Percentiles rank a stretch among this genome's conserved stretches.
phyloP scores from a whole-genome alignment of 1,140 invertebrate species.

The Fopius arisanus region DNA sequence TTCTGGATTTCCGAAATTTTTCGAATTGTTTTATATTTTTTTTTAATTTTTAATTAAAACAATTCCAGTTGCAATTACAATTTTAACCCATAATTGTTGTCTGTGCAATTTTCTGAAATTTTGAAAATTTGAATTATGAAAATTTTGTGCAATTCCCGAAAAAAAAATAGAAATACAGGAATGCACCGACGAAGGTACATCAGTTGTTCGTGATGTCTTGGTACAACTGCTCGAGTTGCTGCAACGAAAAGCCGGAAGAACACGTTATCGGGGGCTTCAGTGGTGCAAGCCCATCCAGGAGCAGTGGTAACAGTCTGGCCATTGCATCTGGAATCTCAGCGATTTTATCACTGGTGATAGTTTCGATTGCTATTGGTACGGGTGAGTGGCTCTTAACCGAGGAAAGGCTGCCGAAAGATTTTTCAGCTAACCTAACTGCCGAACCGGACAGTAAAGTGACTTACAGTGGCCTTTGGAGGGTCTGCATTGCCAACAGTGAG shows the following conservation, averaged over 20 bases:
- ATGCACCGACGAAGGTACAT: slow-evolving; percentile 48
- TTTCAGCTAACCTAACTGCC: slow-evolving; percentile 45
- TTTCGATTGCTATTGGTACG: slow-evolving; percentile 67
- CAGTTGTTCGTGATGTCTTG: slow-evolving; percentile 55
- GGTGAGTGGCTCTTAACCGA: slow-evolving; percentile 70
- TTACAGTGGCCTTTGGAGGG: slow-evolving; percentile 59
- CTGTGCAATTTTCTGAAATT: too few species aligned
- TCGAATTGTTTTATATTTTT: too few species aligned
- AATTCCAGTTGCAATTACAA: too few species aligned
- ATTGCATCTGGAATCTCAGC: slow-evolving; percentile 60
- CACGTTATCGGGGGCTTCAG: slow-evolving; percentile 34
- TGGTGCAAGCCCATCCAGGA: slow-evolving; percentile 12
- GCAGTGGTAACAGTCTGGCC: slow-evolving; percentile 43
- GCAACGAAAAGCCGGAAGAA: slow-evolving; percentile 39
- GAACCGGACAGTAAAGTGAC: slow-evolving; percentile 58
- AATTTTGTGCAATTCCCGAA: too few species aligned
- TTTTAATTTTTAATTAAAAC: too few species aligned
- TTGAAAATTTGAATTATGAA: too few species aligned
- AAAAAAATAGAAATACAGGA: slow-evolving; percentile 28
- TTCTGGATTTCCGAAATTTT: too few species aligned
- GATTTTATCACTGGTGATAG: slow-evolving; percentile 65
- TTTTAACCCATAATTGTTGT: too few species aligned
- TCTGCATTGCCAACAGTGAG: slow-evolving; percentile 59
- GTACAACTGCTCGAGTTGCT: slow-evolving; percentile 49
- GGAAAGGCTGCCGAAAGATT: slow-evolving; percentile 66